Conservation (phyloP, 2,888 invertebrate species). For the Papilio demoleus region DNA sequence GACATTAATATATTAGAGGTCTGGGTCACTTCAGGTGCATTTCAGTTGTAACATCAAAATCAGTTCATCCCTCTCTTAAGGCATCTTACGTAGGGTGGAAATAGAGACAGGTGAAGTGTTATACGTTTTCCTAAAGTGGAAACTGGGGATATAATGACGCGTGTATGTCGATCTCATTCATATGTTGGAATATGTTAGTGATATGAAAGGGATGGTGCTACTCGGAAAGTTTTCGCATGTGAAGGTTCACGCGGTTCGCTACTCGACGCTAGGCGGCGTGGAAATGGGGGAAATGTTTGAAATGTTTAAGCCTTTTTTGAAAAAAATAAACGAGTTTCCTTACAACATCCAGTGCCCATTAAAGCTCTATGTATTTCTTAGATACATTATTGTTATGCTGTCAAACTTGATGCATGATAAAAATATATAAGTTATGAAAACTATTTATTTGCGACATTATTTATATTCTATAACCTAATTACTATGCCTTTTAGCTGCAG, state of each 20-base stretch:
- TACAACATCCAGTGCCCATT: constrained; percentile 6
- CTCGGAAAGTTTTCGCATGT: constrained; percentile 53
- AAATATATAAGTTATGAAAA: no score
- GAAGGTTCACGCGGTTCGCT: constrained; percentile 60
- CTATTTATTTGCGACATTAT: neutral
- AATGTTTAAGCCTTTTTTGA: constrained; percentile 25
- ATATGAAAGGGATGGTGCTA: constrained; percentile 73
- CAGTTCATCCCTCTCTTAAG: constrained; percentile 66
- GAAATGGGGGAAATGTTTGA: constrained; percentile 45
- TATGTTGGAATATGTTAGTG: constrained; percentile 74
- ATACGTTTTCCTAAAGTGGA: constrained; percentile 74
- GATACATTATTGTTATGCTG: neutral
- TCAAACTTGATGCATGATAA: no score
- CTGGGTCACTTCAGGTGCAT: constrained; percentile 73
- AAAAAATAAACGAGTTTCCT: neutral
- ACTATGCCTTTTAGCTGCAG: neutral
- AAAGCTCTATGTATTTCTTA: constrained; percentile 1
- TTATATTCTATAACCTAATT: neutral
- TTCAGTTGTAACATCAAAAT: constrained; percentile 58
- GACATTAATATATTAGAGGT: constrained; percentile 58
- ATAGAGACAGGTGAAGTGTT: constrained; percentile 78
- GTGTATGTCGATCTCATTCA: constrained; percentile 76
- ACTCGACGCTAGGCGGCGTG: constrained; percentile 80
- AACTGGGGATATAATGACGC: constrained; percentile 68
- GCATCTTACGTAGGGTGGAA: constrained; percentile 60